These are phyloP conservation scores for Clarias laeviceps DNA, from an alignment of 2,797 vertebrate genomes.

Conservation along the genomic window DNA sequence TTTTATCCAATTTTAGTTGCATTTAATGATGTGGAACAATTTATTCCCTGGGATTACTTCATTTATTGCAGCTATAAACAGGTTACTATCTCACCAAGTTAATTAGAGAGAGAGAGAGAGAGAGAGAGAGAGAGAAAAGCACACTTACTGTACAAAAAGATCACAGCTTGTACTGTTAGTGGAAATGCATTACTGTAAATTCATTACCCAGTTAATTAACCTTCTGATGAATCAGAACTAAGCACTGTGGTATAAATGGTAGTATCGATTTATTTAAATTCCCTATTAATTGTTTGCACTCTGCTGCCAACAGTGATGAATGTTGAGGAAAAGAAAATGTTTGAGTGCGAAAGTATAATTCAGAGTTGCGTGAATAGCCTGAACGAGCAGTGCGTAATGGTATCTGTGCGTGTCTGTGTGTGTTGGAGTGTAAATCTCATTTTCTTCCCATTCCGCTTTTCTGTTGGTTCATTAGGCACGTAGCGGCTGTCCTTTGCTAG, in stretches of 20 bases:
- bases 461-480: constrained; percentile 51
- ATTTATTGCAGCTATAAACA: background rate
- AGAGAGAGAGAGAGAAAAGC: background rate
- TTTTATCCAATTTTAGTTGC: background rate
- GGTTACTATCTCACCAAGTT: background rate
- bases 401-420: constrained; percentile 41
- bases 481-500: constrained; percentile 33
- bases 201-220: background rate
- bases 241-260: background rate
- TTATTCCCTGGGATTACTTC: background rate
- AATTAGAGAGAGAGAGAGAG: background rate
- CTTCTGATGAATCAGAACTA: background rate
- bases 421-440: constrained; percentile 62
- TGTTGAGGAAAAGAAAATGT: background rate
- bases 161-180: background rate
- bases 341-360: constrained; percentile 32
- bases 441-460: constrained; percentile 52
- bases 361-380: constrained; percentile 32
- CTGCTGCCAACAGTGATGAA: background rate
- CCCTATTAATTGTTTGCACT: background rate
- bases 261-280: background rate
- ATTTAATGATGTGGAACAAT: background rate
- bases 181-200: background rate
- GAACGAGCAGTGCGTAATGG: constrained; percentile 48
- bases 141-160: background rate